Base-by-base conservation (phyloP, 2,113 vertebrate genomes). In the Xiphias gladius region DNA sequence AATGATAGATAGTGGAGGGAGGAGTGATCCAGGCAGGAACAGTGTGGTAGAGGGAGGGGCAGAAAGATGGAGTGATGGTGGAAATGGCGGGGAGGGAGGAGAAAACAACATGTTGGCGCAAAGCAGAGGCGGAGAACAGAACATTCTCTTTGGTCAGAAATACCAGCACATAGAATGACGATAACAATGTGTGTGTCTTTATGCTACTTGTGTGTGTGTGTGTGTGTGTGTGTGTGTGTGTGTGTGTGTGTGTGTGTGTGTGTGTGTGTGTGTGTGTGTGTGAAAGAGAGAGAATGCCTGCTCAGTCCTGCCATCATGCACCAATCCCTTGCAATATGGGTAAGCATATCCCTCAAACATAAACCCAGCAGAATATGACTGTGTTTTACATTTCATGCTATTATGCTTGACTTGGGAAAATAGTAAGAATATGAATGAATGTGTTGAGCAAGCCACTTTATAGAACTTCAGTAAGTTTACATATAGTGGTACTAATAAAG, bases 261-360 rank as follows among this genome's bases (percentile, higher is more conserved):
- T 41, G 24, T 30, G 13, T 8, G 17, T 20, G 1, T 20, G 30
- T 12, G 24, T 12, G 52, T 2, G 32, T 19, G 35, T 1, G n/a
- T 22, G 20, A 30, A 30, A 66, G 52, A 32, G 61, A 64, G 66
- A 66, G 30, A 43, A 10, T 3, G 30, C 28, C 30, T 67, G 64
- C 54, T 78, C 61, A 59, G 61, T 58, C 22, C 61, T 50, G 43
- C 22, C 22, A 67, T 62, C 64, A 64, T 59, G n/a, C 52, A 41
- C 28, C 37, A 70, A 37, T 79, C 75, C 52, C 12, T 52, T 61
- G 64, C 37, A 69, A 67, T 68, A 78, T 57, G 68, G 73, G 61
- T 69, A 57, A 63, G 46, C n/a, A 2, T 64, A 57, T 48, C 52
- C 57, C 43, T 35, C 61, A 13, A 13, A n/a, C 43, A 62, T 39